Evolutionary conservation across 2,888 invertebrate genomes (phyloP).

Genomic region (Anthophora plumipes): DNA sequence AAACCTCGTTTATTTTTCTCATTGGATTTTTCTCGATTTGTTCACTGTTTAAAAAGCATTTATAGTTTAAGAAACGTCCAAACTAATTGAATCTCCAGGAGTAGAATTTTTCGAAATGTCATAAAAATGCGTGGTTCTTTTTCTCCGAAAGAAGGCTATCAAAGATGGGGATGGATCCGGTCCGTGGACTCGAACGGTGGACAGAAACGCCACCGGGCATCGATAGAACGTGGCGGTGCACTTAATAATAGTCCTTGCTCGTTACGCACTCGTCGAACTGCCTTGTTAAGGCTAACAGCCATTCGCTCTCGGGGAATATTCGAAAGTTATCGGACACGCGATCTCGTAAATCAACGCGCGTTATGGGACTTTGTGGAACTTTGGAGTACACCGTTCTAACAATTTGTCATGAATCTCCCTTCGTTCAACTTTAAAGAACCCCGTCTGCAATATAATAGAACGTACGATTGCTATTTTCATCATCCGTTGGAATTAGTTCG

Average conservation of each 20-base stretch:
- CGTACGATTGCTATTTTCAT: background rate
- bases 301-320: slow-evolving; percentile 69
- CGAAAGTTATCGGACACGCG: slow-evolving; percentile 74
- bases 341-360: slow-evolving; percentile 72
- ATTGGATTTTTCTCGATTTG: background rate
- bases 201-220: slow-evolving; percentile 57
- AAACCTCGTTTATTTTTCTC: background rate
- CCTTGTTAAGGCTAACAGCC: slow-evolving; percentile 75
- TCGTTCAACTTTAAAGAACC: no score
- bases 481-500: background rate
- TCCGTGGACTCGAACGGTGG: slow-evolving; percentile 12
- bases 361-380: slow-evolving; percentile 69
- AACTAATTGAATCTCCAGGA: no score
- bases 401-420: slow-evolving; percentile 36
- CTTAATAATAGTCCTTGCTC: slow-evolving; percentile 73
- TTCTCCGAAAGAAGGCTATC: slow-evolving; percentile 8
- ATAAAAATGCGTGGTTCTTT: background rate
- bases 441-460: background rate
- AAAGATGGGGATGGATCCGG: slow-evolving; percentile 24
- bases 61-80: no score
- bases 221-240: slow-evolving; percentile 63
- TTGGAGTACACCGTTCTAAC: slow-evolving; percentile 36
- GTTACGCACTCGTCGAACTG: slow-evolving; percentile 73
- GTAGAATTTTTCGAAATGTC: no score
- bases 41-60: no score